Evolutionary conservation across 2,797 vertebrate species (phyloP).

Genomic region (Setipinna tenuifilis): DNA sequence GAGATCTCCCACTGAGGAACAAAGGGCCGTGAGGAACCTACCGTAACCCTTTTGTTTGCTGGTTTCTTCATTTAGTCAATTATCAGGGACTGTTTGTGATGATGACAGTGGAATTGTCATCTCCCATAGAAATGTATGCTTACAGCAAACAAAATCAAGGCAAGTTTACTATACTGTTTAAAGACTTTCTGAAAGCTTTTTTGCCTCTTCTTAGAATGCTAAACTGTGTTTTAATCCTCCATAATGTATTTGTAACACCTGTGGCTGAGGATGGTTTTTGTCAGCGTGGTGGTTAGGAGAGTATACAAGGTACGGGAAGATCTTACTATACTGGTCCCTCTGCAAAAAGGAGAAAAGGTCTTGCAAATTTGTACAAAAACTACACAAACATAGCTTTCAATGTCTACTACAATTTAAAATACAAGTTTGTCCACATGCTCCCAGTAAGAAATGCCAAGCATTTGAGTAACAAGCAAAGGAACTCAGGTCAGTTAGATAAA

Average conservation of each 20-base stretch:
- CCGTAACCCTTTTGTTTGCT: background rate
- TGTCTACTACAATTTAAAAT: background rate
- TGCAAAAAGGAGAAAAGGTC: background rate
- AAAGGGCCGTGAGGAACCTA: background rate
- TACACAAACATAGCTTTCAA: background rate
- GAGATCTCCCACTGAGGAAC: background rate
- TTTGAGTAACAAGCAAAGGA: background rate
- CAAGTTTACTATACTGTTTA: no score
- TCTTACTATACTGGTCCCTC: background rate
- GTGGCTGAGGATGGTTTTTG: background rate
- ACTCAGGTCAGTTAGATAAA: background rate
- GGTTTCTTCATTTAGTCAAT: background rate
- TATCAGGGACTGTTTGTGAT: background rate
- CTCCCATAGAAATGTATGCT: no score
- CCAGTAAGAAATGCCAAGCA: background rate
- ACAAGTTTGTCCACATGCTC: background rate
- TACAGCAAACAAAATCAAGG: no score
- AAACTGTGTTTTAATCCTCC: no score
- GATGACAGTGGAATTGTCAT: background rate
- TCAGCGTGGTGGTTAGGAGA: background rate
- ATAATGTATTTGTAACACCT: background rate
- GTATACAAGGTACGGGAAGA: no score
- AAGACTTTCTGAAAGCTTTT: no score
- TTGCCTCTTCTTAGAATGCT: no score
- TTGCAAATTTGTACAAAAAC: background rate